Percentiles rank a stretch among this genome's conserved stretches.
phyloP scores from a whole-genome alignment of 2,888 invertebrate genomes.

The Cloeon dipterum region DNA sequence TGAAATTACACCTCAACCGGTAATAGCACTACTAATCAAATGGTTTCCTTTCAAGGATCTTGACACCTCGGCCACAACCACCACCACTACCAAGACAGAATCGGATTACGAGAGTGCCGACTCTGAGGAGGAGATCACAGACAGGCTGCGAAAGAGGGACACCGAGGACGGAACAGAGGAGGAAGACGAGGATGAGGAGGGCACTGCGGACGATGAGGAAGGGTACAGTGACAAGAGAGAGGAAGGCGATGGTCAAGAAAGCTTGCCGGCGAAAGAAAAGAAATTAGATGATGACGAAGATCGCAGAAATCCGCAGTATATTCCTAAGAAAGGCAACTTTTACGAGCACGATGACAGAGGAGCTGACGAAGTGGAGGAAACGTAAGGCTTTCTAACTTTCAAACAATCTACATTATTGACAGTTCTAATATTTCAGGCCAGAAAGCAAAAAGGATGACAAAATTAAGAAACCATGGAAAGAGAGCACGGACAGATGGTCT shows the following conservation, averaged over 20 bases:
- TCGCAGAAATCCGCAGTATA: constrained; percentile 88
- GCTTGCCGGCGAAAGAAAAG: constrained; percentile 21
- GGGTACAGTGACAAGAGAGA: constrained; percentile 31
- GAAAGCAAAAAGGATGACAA: constrained; percentile 13
- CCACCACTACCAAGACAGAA: no score
- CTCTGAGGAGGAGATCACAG: constrained; percentile 11
- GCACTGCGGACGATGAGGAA: constrained; percentile 11
- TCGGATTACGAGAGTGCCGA: constrained; percentile 13
- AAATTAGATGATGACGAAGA: constrained; percentile 86
- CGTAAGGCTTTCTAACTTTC: constrained; percentile 14
- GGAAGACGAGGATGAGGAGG: constrained; percentile 8
- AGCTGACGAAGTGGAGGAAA: constrained; percentile 37
- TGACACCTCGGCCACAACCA: no score
- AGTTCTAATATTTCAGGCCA: no score
- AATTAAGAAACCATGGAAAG: constrained; percentile 28
- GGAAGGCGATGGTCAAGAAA: constrained; percentile 37
- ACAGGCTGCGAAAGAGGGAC: constrained; percentile 9
- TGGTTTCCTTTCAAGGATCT: no score
- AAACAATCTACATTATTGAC: no score
- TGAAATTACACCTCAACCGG: no score
- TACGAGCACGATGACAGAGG: constrained; percentile 91
- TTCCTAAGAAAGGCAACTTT: constrained; percentile 86
- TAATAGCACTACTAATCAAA: no score
- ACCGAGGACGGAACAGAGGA: constrained; percentile 12
- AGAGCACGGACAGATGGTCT: constrained; percentile 42